Evolutionary conservation across 2,888 invertebrate species (phyloP).

Genomic region (Ophion ventricosus): DNA sequence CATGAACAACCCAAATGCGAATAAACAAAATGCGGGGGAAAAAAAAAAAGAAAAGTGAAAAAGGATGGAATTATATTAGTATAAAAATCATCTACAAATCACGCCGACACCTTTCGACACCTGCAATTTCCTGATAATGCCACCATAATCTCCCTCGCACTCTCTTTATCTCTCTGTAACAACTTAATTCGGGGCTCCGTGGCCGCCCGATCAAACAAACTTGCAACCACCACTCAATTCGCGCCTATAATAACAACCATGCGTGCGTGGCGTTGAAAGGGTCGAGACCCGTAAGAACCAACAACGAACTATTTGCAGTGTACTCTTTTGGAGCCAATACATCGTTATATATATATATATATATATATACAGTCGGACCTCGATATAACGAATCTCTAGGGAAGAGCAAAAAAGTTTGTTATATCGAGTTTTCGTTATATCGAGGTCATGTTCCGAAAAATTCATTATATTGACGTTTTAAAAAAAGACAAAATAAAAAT

Average conservation of each 20-base stretch:
- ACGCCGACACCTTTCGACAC: conserved; percentile 77
- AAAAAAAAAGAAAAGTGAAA: not conserved
- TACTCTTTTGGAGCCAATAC: not conserved
- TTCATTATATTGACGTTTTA: too few relatives aligned
- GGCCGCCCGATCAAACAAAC: conserved; percentile 79
- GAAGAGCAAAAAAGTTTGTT: too few relatives aligned
- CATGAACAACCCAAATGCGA: conserved; percentile 32
- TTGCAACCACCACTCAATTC: conserved; percentile 78
- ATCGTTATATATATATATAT: too few relatives aligned
- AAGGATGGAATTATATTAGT: conserved; percentile 17
- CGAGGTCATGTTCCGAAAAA: too few relatives aligned
- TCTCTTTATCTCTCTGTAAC: conserved; percentile 70
- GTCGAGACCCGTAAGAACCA: conserved; percentile 46
- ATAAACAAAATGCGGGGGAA: conserved; percentile 8
- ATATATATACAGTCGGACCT: too few relatives aligned
- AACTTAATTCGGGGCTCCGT: conserved; percentile 80
- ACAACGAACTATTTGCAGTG: conserved; percentile 32
- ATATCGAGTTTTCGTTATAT: too few relatives aligned
- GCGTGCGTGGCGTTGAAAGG: conserved; percentile 53
- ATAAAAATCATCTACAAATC: conserved; percentile 75
- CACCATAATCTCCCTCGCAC: conserved; percentile 30
- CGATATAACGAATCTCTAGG: too few relatives aligned
- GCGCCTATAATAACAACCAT: conserved; percentile 73
- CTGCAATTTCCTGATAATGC: conserved; percentile 78
- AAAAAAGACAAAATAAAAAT: too few relatives aligned